Base-by-base conservation (phyloP, 2,888 invertebrate species). In the Eupithecia abbreviata region DNA sequence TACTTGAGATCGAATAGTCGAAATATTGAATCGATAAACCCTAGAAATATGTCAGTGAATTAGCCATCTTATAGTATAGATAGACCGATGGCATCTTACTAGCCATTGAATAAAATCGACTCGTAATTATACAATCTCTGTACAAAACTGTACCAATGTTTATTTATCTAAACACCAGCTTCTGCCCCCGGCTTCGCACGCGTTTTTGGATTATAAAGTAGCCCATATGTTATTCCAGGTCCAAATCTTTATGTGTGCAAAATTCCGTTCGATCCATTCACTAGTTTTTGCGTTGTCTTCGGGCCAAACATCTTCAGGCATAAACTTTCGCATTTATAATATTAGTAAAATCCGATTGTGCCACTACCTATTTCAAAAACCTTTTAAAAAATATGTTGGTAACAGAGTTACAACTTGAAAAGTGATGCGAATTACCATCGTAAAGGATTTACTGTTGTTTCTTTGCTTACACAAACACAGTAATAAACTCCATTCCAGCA, bases 401-500 rank as follows among this genome's bases (percentile, higher is more conserved):
- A 42, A 66, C 41, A 65, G 4, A 13, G 15, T 18, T 12, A 12
- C 10, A 0, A 2, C 9, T 5, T 55, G 13, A 13, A 41, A 70
- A 55, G 66, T 73, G 70, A 71, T 51, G 55, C 71, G 58, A 75
- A 75, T 79, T 73, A 7, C 30, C 18, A 3, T 30, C 18, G 18
- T 58, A 58, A 77, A 75, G 65, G 65, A 49, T 79, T 77, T 80
- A 82, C 71, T 74, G 75, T 77, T 66, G 72, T 78, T 83, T 80
- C 74, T 78, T 70, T 62, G 75, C 77, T 80, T 81, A 66, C 62
- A 62, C 62, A 62, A 62, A 66, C 6, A 79, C 77, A 80, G 42
- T 66, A 82, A 84, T 80, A 77, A 79, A 82, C 69, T 47, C 69
- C 0, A 49, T 83, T 80, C 78, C 71, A 67, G 75, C 75, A 80